Base-by-base conservation (phyloP, 2,797 vertebrate genomes). In the Phataginus tricuspis region DNA sequence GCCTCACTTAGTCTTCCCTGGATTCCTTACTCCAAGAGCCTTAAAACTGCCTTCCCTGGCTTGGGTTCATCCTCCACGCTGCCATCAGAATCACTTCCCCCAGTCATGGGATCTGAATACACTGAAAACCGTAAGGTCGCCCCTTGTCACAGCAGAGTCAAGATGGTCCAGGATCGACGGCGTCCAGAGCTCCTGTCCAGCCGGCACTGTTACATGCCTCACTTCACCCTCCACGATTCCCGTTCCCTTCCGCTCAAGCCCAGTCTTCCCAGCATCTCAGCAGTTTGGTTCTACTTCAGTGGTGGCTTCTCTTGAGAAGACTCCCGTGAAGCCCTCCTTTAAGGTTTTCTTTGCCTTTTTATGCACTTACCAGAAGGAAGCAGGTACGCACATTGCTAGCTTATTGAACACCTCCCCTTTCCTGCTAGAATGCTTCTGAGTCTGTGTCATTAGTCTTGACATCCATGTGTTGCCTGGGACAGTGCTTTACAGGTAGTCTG, bases 291-390 rank as follows among this genome's bases (percentile, higher is more conserved):
- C 37, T 84, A 2, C 51, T 49, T 71, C 2, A 68, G 2, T 2
- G 14, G n/a, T 72, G 71, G 53, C 53, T 86, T 37, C 66, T 69
- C 86, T 31, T 37, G 34, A 64, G 37, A 77, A 72, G 51, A 2
- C 42, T n/a, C 42, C 27, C 18, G 12, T n/a, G 69, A 79, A 49
- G 34, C 9, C 34, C 4, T 11, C 12, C 63, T 27, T 92, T 25
- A 96, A 80, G 15, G 15, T 55, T 78, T 68, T 53, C 8, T 39
- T 77, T 74, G 72, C 21, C 25, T 71, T 59, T 59, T 53, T 53
- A 5, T 19, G 63, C 51, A 37, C 53, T 71, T 92, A 14, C 2
- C 45, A 29, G 45, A 86, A 49, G 42, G 29, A 85, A 39, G 31
- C 37, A 61, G 55, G 21, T 29, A 37, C 51, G 31, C 13, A 1